These are phyloP conservation scores for Prosapia bicincta DNA, from an alignment of 2,888 invertebrate genomes.

Conservation along the genomic window DNA sequence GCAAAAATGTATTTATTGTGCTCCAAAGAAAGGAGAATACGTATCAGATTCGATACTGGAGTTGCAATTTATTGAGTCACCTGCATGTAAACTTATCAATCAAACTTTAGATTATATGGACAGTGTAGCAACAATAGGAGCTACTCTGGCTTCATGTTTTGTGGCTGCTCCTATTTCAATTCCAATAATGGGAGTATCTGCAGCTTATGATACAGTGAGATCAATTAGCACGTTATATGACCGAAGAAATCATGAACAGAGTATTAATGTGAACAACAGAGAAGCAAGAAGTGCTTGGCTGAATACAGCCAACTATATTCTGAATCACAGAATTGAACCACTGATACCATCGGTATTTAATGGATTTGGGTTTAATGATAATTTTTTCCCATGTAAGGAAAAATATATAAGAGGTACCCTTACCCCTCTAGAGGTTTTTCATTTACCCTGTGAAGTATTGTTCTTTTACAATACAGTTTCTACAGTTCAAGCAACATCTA, in stretches of 20 bases:
- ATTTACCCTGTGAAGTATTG: conserved; percentile 13
- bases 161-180: not conserved
- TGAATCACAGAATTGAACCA: conserved; percentile 6
- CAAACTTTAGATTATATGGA: conserved; percentile 7
- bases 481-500: conserved; percentile 10
- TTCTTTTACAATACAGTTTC: conserved; percentile 19
- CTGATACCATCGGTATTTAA: conserved; percentile 5
- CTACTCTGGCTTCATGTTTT: not conserved
- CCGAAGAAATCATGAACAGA: conserved; percentile 10
- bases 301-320: conserved; percentile 7
- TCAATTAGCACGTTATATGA: conserved; percentile 2
- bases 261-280: not conserved
- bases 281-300: conserved; percentile 15
- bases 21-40: conserved; percentile 8
- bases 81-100: conserved; percentile 3
- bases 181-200: conserved; percentile 6
- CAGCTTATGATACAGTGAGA: not conserved
- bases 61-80: not conserved
- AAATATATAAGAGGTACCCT: conserved; percentile 9
- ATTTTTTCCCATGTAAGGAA: not conserved
- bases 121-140: not conserved
- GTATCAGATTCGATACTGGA: not conserved
- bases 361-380: conserved; percentile 19
- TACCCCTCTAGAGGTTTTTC: conserved; percentile 10
- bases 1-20: conserved; percentile 16